Conservation (phyloP, 2,113 vertebrate genomes). For the Pyxicephalus adspersus region DNA sequence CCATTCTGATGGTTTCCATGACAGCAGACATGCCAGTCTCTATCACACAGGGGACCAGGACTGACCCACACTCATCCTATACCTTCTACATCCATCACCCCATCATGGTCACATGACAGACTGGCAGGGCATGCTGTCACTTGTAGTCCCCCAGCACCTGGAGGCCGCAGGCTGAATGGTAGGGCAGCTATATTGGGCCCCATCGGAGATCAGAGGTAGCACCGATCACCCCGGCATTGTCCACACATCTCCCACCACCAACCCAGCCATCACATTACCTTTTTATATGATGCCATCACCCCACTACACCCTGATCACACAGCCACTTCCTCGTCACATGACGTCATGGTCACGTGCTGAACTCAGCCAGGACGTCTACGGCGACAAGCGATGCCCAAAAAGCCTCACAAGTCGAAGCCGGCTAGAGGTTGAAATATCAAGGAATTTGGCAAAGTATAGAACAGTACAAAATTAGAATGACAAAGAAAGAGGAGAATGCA, state of each 20-base stretch:
- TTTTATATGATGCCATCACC: conserved; percentile 56
- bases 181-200: no score
- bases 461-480: background rate
- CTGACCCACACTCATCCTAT: no score
- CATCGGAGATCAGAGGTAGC: background rate
- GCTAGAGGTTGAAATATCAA: no score
- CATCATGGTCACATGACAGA: background rate
- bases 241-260: background rate
- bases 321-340: conserved; percentile 52
- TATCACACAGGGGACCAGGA: no score
- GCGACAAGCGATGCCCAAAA: background rate
- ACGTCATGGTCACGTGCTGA: conserved; percentile 40
- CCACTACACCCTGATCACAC: conserved; percentile 24
- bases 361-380: conserved; percentile 18
- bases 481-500: background rate
- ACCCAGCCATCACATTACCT: background rate
- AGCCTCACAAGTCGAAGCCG: conserved; percentile 6
- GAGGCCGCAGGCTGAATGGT: no score
- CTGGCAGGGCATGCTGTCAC: background rate
- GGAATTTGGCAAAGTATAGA: no score
- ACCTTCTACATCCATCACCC: no score
- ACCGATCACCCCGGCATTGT: background rate
- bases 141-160: background rate
- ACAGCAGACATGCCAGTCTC: no score
- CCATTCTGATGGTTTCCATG: no score